phyloP scores from a whole-genome alignment of 2,888 invertebrate species.

The Caenorhabditis becei region DNA sequence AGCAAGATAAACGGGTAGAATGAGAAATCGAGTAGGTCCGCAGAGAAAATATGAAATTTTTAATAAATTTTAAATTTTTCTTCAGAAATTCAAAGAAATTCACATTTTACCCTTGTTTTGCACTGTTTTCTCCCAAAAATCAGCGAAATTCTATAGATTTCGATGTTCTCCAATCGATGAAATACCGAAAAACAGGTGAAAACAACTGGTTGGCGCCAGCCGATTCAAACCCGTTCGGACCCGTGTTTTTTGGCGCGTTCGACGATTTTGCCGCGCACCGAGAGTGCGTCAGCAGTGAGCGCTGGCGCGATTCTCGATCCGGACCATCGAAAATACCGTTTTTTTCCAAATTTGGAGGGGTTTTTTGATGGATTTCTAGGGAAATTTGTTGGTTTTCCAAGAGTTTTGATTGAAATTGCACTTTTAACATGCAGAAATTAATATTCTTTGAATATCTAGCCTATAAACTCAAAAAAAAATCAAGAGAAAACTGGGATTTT shows the following conservation, averaged over 20 bases:
- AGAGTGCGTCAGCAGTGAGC: conserved; percentile 27
- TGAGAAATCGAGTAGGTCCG: not conserved
- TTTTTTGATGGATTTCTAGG: not conserved
- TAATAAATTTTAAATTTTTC: not conserved
- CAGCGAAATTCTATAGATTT: not conserved
- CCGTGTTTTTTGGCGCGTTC: conserved; percentile 52
- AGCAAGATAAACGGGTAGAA: not conserved
- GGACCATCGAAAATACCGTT: not conserved
- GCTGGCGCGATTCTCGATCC: conserved; percentile 14
- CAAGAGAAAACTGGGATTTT: too few relatives aligned
- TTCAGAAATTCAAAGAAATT: conserved; percentile 18
- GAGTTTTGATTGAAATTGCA: too few relatives aligned
- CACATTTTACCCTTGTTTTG: conserved; percentile 14
- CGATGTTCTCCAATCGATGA: not conserved
- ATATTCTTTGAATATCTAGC: too few relatives aligned
- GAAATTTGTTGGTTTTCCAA: not conserved
- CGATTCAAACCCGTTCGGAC: conserved; percentile 48
- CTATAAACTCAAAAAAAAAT: too few relatives aligned
- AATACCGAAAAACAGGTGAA: conserved; percentile 8
- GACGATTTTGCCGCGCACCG: conserved; percentile 15
- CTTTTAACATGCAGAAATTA: too few relatives aligned
- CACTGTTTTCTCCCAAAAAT: not conserved
- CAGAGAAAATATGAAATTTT: not conserved
- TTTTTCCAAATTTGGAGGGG: not conserved
- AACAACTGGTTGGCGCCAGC: conserved; percentile 23